Conservation (phyloP, 2,797 vertebrate genomes). For the Moxostoma hubbsi region DNA sequence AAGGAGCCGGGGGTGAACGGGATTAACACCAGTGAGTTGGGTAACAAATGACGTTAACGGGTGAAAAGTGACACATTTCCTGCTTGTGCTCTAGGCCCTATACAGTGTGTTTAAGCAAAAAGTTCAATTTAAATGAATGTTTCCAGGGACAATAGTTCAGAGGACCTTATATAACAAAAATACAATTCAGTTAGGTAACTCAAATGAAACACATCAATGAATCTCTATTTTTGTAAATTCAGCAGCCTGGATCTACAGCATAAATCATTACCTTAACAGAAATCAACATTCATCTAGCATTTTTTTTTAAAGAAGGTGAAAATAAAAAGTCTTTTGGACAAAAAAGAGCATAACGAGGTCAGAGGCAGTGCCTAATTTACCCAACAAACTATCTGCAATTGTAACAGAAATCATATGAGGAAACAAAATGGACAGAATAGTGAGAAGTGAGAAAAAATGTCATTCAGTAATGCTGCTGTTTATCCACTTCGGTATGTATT, state of each 20-base stretch:
- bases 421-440: background rate
- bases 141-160: background rate
- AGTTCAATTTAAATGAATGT: slow-evolving; percentile 19
- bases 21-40: slow-evolving; percentile 73
- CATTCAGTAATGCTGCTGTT: background rate
- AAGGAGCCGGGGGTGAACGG: slow-evolving; percentile 69
- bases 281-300: background rate
- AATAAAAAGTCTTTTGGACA: background rate
- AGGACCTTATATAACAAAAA: slow-evolving; percentile 30
- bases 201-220: background rate
- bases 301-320: background rate
- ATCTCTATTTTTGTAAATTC: slow-evolving; percentile 10
- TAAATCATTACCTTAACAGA: background rate
- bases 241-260: background rate
- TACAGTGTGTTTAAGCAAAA: slow-evolving; percentile 40
- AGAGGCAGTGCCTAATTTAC: background rate
- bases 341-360: background rate
- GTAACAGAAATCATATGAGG: background rate
- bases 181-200: slow-evolving; percentile 33
- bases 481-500: too few species aligned
- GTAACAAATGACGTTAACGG: slow-evolving; percentile 72
- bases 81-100: slow-evolving; percentile 37
- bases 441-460: background rate
- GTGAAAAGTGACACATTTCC: slow-evolving; percentile 66
- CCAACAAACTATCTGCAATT: background rate